Evolutionary conservation across 2,113 vertebrate genomes (phyloP), one percentile per base, ranked within the genome.

Genomic region (Electrona antarctica): DNA sequence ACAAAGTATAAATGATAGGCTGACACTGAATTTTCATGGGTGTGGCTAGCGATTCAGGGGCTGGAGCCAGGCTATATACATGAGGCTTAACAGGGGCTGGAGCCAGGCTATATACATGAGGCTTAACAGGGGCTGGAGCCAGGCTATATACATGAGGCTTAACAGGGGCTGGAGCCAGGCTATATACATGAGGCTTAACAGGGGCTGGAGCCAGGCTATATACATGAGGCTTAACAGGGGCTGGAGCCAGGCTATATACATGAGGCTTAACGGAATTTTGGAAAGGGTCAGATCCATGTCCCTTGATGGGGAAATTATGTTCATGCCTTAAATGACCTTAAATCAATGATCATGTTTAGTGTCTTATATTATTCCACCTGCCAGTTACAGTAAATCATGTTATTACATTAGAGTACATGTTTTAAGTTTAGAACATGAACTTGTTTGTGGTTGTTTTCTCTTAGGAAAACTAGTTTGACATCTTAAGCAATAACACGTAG

Each of bases 261-360:
- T 21, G 21, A 21, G 56, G n/a, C n/a, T 74, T 69, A 7, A 75
- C 55, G 66, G 67, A 72, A 41, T 41, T 6, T 41, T 6, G 33
- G 3, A 41, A 41, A 4, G 33, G 33, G 33, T 41, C 33, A 41
- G 33, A 41, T 41, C 33, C 33, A 41, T 41, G 33, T 41, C 33
- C 33, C 33, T 41, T 41, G 33, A 41, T 41, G 3, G 33, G 33
- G 33, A 63, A 82, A 77, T 71, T 82, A 61, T 49, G 68, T 83
- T 78, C 59, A 81, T 77, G 78, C 82, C 85, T 86, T 87, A 84
- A 88, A 82, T 73, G 70, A 67, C 82, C 85, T 86, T 87, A 84
- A 88, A 82, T 73, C 73, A 67, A 29, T 67, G 46, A 71, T 15
- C 46, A 71, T 33, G 21, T 64, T 48, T 56, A 50, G 7, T 65